Percentiles rank a stretch among this genome's conserved stretches.
These are phyloP conservation scores for Coranthus polyacanthus DNA, from an alignment of 2,797 vertebrate species.

Conservation along the genomic window DNA sequence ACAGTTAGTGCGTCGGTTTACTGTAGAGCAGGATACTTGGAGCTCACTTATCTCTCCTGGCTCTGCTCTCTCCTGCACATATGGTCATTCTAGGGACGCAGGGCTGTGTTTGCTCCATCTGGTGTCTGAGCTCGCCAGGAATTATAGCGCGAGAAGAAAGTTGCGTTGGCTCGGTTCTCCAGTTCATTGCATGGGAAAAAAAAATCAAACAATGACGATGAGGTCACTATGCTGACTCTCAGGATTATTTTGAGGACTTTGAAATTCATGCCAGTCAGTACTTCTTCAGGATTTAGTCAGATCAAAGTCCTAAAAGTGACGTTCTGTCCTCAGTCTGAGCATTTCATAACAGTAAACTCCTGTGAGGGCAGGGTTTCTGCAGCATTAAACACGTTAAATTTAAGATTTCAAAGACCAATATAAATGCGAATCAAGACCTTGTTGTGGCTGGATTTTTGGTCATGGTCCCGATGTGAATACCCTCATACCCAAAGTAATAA, in stretches of 20 bases:
- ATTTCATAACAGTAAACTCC: too few relatives aligned
- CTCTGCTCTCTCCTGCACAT: constrained; percentile 39
- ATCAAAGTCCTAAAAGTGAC: too few relatives aligned
- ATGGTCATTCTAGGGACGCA: constrained; percentile 18
- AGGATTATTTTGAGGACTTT: constrained; percentile 13
- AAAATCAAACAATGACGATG: constrained; percentile 4
- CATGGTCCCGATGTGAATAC: too few relatives aligned
- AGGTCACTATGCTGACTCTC: constrained; percentile 6
- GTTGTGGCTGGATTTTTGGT: too few relatives aligned
- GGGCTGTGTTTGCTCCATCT: constrained; percentile 2
- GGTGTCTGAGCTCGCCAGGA: constrained; percentile 15
- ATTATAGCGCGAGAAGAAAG: not conserved
- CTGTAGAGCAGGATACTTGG: constrained; percentile 1
- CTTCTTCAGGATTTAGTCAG: too few relatives aligned
- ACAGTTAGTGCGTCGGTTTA: constrained; percentile 34
- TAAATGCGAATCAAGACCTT: too few relatives aligned
- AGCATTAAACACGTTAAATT: too few relatives aligned
- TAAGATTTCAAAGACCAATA: too few relatives aligned
- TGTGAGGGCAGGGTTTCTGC: too few relatives aligned
- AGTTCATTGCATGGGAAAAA: constrained; percentile 7
- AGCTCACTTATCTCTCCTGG: constrained; percentile 29
- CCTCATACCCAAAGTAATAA: too few relatives aligned
- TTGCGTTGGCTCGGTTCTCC: constrained; percentile 9
- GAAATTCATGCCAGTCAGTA: not conserved
- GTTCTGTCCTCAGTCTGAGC: too few relatives aligned